Evolutionary conservation across 2,797 vertebrate genomes (phyloP).

Genomic region (Clarias pachynema): DNA sequence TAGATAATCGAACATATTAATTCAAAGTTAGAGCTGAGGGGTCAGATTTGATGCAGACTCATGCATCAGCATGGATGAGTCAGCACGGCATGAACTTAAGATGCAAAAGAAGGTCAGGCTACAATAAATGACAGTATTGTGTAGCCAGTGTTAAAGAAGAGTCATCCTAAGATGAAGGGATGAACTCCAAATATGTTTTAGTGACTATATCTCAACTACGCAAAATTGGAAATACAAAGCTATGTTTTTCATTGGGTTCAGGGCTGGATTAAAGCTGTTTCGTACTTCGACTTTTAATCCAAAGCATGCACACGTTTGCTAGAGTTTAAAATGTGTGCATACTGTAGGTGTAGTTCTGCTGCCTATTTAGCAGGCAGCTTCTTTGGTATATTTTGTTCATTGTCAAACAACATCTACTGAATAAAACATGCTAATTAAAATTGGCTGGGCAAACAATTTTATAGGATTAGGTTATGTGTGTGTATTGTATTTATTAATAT

Average conservation of each 20-base stretch:
- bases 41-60: background rate
- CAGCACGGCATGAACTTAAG: background rate
- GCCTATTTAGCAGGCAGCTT: no score
- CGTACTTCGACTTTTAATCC: background rate
- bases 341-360: no score
- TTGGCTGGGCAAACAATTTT: no score
- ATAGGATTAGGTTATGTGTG: no score
- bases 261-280: background rate
- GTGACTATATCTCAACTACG: background rate
- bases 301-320: background rate
- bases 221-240: background rate
- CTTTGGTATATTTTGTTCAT: no score
- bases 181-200: background rate
- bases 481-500: no score
- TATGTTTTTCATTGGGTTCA: background rate
- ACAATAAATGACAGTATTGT: background rate
- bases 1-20: background rate
- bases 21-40: background rate
- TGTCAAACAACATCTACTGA: no score
- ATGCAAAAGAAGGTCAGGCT: conserved; percentile 21
- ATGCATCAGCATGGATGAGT: conserved; percentile 10
- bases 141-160: background rate
- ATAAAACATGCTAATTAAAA: no score
- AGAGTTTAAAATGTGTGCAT: no score
- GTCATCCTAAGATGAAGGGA: conserved; percentile 3